Conservation (phyloP, 2,113 vertebrate species). For the Zingel zingel region DNA sequence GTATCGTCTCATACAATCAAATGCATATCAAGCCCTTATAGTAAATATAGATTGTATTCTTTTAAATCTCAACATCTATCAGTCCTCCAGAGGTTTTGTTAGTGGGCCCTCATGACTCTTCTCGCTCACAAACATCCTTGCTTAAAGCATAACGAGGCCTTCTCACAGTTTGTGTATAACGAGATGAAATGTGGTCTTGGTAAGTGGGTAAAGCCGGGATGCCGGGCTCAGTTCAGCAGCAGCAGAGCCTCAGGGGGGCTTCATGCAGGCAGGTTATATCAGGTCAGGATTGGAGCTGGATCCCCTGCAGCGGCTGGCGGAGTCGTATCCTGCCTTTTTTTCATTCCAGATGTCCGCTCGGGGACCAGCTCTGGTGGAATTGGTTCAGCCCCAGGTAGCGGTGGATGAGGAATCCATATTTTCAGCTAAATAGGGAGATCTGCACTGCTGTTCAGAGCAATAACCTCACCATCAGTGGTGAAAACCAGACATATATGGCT, state of each 20-base stretch:
- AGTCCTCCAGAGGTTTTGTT: slow-evolving; percentile 37
- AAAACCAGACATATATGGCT: slow-evolving; percentile 34
- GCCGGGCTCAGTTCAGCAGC: slow-evolving; percentile 7
- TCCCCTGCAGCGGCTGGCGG: slow-evolving; percentile 46
- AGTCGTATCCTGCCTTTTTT: slow-evolving; percentile 46
- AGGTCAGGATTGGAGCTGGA: slow-evolving; percentile 58
- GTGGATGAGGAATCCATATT: slow-evolving; percentile 63
- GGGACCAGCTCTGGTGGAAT: slow-evolving; percentile 51
- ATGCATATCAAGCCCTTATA: not conserved
- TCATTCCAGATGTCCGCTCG: slow-evolving; percentile 36
- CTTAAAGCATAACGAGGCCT: slow-evolving; percentile 29
- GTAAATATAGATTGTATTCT: slow-evolving; percentile 18
- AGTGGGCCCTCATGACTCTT: slow-evolving; percentile 27
- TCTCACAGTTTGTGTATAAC: slow-evolving; percentile 22
- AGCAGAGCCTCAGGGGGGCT: not conserved
- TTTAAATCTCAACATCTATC: slow-evolving; percentile 14
- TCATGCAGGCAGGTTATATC: slow-evolving; percentile 50
- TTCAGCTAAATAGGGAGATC: slow-evolving; percentile 52
- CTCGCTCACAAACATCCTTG: slow-evolving; percentile 25
- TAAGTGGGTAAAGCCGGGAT: slow-evolving; percentile 43
- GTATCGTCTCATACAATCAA: not conserved
- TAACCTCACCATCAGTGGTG: slow-evolving; percentile 19
- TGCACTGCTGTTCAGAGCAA: slow-evolving; percentile 17
- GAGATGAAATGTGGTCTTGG: slow-evolving; percentile 37
- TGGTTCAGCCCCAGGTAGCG: slow-evolving; percentile 59